A percentile compares a stretch with the other conserved stretches of the same genome.
These are phyloP conservation scores for Eumacrocentrus americanus DNA, from an alignment of 2,888 invertebrate genomes.

Conservation along the genomic window DNA sequence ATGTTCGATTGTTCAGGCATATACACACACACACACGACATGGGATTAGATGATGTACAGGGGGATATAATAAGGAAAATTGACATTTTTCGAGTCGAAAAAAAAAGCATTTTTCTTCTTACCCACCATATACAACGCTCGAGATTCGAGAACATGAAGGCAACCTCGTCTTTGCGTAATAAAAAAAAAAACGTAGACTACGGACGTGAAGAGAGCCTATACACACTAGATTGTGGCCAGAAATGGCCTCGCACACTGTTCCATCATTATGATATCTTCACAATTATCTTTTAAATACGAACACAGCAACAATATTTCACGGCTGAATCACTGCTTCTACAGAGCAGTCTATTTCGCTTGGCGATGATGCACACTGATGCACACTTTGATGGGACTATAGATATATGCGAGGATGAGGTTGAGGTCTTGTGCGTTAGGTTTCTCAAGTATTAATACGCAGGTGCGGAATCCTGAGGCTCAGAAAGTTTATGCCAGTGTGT, in stretches of 20 bases:
- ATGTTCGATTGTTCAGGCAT: too few species aligned
- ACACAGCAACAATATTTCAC: neutral
- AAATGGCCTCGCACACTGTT: neutral
- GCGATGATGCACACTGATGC: too few species aligned
- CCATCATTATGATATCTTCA: neutral
- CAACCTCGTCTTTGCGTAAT: constrained; percentile 3
- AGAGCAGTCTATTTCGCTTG: too few species aligned
- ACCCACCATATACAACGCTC: constrained; percentile 6
- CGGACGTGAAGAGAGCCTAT: neutral
- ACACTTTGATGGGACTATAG: too few species aligned
- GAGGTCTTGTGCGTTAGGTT: constrained; percentile 1
- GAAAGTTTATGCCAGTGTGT: constrained; percentile 14
- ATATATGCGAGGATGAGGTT: neutral
- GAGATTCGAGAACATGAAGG: constrained; percentile 10
- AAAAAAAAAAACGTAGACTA: neutral
- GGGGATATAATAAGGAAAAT: too few species aligned
- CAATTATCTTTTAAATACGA: neutral
- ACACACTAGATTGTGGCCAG: neutral
- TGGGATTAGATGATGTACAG: too few species aligned
- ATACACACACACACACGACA: too few species aligned
- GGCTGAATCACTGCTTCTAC: neutral
- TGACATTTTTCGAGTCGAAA: too few species aligned
- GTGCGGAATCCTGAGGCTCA: constrained; percentile 11
- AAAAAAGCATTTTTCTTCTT: neutral
- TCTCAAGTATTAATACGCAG: constrained; percentile 16